Conservation (phyloP, 2,888 invertebrate species). For the Hypomecis punctinalis region DNA sequence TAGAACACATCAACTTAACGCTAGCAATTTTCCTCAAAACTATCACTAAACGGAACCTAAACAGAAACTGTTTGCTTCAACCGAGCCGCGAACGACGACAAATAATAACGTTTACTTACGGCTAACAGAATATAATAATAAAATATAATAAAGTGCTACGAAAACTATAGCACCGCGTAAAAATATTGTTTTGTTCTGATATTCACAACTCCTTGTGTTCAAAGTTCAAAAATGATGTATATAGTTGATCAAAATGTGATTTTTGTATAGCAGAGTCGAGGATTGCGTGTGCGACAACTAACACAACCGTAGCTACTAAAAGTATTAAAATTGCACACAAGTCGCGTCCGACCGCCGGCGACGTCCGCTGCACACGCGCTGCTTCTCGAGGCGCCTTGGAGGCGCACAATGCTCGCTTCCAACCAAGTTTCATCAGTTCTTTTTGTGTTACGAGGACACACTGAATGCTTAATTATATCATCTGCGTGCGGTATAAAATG, state of each 20-base stretch:
- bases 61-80: constrained; percentile 45
- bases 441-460: no score
- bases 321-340: constrained; percentile 74
- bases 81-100: constrained; percentile 51
- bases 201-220: constrained; percentile 68
- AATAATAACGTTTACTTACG: constrained; percentile 46
- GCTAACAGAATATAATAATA: constrained; percentile 59
- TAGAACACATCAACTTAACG: constrained; percentile 81
- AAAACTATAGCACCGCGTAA: constrained; percentile 72
- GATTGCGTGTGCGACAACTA: constrained; percentile 60
- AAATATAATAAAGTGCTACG: constrained; percentile 65
- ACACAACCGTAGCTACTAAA: constrained; percentile 72
- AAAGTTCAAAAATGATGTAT: constrained; percentile 33
- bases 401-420: no score
- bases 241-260: constrained; percentile 31
- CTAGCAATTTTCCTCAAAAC: constrained; percentile 67
- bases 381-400: not conserved
- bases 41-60: constrained; percentile 64
- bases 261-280: constrained; percentile 34
- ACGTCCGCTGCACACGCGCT: not conserved
- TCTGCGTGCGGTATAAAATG: constrained; percentile 13
- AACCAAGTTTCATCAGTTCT: no score
- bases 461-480: not conserved
- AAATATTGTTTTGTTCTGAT: constrained; percentile 65
- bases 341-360: constrained; percentile 40